Evolutionary conservation across 2,888 invertebrate species (phyloP).

Genomic region (Phengaris arion): DNA sequence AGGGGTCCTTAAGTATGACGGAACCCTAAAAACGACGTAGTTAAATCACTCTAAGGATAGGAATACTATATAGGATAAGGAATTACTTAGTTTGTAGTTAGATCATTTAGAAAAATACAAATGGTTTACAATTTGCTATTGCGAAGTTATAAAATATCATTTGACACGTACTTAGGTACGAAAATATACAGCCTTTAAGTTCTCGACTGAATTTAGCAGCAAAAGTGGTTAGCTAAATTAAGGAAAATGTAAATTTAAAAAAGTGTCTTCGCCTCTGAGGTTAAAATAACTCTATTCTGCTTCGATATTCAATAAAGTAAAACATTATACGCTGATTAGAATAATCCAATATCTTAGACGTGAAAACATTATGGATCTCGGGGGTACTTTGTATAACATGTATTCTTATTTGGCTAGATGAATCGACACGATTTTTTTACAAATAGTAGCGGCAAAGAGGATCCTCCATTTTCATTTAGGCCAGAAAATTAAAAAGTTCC

Average conservation of each 20-base stretch:
- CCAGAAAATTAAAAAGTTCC: constrained; percentile 25
- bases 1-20: too few relatives aligned
- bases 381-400: not conserved
- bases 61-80: too few relatives aligned
- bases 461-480: constrained; percentile 15
- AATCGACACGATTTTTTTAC: not conserved
- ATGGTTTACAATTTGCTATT: too few relatives aligned
- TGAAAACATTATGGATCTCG: not conserved
- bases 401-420: constrained; percentile 18
- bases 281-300: not conserved
- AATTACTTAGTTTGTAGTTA: too few relatives aligned
- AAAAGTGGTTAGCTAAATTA: not conserved
- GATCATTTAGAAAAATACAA: too few relatives aligned
- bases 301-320: not conserved
- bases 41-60: too few relatives aligned
- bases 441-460: not conserved
- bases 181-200: not conserved
- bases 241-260: not conserved
- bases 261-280: not conserved
- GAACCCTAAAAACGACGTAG: too few relatives aligned
- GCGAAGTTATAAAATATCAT: not conserved
- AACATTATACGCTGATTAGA: constrained; percentile 7
- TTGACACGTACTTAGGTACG: not conserved
- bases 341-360: not conserved
- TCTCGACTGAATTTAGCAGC: not conserved